A percentile compares a stretch with the other conserved stretches of the same genome.
Conservation (phyloP, 2,113 vertebrate species). For the Probosciger aterrimus region DNA sequence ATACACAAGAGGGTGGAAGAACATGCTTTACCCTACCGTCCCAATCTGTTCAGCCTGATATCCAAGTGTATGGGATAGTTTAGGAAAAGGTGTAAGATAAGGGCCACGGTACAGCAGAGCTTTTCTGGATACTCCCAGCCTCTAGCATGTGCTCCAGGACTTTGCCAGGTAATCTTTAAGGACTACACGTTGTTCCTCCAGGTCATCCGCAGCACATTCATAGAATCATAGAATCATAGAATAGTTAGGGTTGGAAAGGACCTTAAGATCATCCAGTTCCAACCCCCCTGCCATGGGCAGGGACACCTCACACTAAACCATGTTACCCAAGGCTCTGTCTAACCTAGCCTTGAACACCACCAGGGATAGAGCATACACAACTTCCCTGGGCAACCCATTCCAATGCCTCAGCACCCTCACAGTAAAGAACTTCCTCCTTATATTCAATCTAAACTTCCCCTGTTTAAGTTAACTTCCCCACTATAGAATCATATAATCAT, state of each 20-base stretch:
- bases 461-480: too few relatives aligned
- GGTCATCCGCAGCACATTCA: rapidly evolving
- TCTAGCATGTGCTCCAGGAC: too few relatives aligned
- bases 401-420: too few relatives aligned
- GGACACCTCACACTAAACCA: too few relatives aligned
- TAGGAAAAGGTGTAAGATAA: background rate
- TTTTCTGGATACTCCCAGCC: background rate
- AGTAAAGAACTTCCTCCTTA: too few relatives aligned
- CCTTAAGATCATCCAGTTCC: background rate
- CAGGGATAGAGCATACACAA: too few relatives aligned
- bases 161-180: background rate
- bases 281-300: background rate
- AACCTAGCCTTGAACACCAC: too few relatives aligned
- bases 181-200: rapidly evolving
- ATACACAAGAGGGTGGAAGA: background rate
- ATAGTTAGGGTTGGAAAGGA: background rate
- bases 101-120: background rate
- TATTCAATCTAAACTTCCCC: too few relatives aligned
- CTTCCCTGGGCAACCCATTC: too few relatives aligned
- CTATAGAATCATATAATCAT: background rate
- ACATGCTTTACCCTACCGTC: rapidly evolving
- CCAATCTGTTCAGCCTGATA: background rate
- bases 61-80: rapidly evolving
- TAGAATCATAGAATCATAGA: background rate
- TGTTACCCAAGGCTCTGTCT: too few relatives aligned